Evolutionary conservation across 2,888 invertebrate species (phyloP).

Genomic region (Linnaemya vulpina): DNA sequence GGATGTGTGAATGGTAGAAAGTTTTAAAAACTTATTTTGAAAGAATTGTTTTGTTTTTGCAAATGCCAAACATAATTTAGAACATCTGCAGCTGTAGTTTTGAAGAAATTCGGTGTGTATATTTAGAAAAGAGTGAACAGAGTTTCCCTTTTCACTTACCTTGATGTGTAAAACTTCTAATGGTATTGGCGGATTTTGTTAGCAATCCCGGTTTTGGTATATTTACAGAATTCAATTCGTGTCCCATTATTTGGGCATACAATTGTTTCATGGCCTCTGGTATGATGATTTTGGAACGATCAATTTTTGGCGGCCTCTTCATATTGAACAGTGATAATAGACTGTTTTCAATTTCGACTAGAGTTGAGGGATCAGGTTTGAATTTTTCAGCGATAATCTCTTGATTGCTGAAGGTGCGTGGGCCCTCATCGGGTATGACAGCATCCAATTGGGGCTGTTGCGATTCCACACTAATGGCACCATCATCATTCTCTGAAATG

Average conservation of each 20-base stretch:
- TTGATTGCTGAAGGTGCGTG: constrained; percentile 79
- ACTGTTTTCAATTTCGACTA: constrained; percentile 83
- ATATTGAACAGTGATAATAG: constrained; percentile 82
- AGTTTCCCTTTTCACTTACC: constrained; percentile 84
- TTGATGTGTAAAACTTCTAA: constrained; percentile 91
- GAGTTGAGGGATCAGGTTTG: constrained; percentile 82
- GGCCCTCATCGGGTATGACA: constrained; percentile 65
- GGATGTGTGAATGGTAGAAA: too few species aligned
- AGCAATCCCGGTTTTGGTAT: constrained; percentile 87
- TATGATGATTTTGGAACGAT: constrained; percentile 84
- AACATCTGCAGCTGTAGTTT: too few species aligned
- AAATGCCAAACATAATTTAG: too few species aligned
- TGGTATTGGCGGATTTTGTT: constrained; percentile 92
- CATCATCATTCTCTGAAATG: constrained; percentile 75
- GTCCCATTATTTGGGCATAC: constrained; percentile 88
- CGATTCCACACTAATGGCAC: constrained; percentile 49
- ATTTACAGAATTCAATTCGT: constrained; percentile 86
- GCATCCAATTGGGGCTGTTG: constrained; percentile 62
- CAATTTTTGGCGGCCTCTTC: constrained; percentile 83
- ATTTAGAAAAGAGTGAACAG: too few species aligned
- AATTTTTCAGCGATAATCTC: constrained; percentile 79
- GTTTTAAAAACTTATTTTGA: too few species aligned
- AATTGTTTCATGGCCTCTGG: constrained; percentile 92
- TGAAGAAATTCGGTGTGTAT: too few species aligned
- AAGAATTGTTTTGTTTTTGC: too few species aligned